phyloP scores from a whole-genome alignment of 2,113 vertebrate genomes.

The Erythrolamprus reginae region DNA sequence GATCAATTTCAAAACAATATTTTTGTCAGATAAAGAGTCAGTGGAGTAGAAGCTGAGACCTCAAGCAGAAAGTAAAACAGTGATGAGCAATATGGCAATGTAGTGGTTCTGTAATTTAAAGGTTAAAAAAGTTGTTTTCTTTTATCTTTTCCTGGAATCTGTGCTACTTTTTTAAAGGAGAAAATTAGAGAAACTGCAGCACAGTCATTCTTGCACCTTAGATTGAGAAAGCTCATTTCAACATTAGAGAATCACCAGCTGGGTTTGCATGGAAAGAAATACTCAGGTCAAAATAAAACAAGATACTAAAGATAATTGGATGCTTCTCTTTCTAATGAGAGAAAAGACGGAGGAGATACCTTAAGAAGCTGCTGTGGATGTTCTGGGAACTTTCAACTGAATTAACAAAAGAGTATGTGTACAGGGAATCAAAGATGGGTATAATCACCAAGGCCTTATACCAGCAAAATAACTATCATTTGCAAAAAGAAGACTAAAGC shows the following conservation, averaged over 20 bases:
- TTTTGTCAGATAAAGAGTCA: background rate
- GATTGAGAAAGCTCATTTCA: background rate
- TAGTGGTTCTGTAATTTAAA: background rate
- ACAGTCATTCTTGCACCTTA: background rate
- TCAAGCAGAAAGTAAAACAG: background rate
- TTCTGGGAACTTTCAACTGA: background rate
- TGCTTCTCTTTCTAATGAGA: background rate
- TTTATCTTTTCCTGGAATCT: background rate
- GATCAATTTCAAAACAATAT: background rate
- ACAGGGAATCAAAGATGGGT: background rate
- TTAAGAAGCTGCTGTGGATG: background rate
- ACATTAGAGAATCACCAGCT: background rate
- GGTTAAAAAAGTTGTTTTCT: background rate
- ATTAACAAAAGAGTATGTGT: background rate
- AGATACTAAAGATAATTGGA: background rate
- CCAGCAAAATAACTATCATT: background rate
- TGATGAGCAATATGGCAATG: background rate
- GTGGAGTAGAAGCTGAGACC: background rate
- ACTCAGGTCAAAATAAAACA: background rate
- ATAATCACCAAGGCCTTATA: background rate
- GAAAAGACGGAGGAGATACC: background rate
- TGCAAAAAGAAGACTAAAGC: background rate
- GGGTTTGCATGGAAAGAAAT: background rate
- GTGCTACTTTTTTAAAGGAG: background rate
- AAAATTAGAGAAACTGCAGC: background rate